These are phyloP conservation scores for Porites lutea DNA, from an alignment of 64 coral and sea anemone species.

Conservation along the genomic window DNA sequence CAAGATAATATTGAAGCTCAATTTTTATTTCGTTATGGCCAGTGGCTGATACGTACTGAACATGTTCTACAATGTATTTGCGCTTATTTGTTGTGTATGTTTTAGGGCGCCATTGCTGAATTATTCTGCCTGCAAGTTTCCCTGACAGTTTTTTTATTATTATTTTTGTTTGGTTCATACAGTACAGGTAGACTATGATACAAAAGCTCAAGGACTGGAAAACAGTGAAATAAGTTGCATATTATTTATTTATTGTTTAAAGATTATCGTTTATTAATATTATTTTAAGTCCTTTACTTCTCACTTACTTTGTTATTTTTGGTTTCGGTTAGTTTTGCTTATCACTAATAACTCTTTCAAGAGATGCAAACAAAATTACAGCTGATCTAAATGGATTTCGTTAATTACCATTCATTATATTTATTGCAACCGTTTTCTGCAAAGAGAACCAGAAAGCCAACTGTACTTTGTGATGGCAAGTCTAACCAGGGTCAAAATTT, in stretches of 20 bases:
- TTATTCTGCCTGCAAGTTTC: neutral
- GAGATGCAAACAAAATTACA: neutral
- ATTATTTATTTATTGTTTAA: neutral
- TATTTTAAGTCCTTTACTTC: neutral
- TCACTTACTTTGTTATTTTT: slow-evolving; percentile 9
- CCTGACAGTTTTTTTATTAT: neutral
- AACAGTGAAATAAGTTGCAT: neutral
- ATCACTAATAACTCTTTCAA: neutral
- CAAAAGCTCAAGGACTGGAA: neutral
- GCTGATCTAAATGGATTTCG: neutral
- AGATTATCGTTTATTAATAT: neutral
- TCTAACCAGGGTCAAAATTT: too few species aligned
- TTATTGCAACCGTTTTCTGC: too few species aligned
- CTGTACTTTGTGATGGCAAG: too few species aligned
- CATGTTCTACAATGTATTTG: neutral
- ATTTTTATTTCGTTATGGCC: neutral
- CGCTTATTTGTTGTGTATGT: neutral
- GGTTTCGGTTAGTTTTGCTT: neutral
- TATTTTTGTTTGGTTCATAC: neutral
- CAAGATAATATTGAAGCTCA: neutral
- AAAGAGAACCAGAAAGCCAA: too few species aligned
- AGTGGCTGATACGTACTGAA: neutral
- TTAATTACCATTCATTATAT: too few species aligned
- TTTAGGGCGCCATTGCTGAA: neutral
- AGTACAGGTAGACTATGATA: neutral